A percentile compares a stretch with the other conserved stretches of the same genome.
phyloP scores from a whole-genome alignment of 64 coral and sea anemone genomes.

The Dendrophyllia cribrosa region DNA sequence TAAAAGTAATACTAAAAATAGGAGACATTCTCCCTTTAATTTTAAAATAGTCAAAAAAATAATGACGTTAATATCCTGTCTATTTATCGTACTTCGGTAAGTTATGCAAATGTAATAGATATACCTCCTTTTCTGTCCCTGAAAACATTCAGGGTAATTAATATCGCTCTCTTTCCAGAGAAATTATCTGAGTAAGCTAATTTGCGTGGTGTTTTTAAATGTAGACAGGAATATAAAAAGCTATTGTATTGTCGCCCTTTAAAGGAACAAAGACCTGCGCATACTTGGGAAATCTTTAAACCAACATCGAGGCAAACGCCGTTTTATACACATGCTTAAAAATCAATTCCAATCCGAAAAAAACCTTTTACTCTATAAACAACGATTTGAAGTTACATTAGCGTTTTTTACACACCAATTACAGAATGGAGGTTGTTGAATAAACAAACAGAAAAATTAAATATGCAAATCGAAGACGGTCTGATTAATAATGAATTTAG shows the following conservation, averaged over 20 bases:
- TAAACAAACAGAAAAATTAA: background rate
- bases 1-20: too few relatives aligned
- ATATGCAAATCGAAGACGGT: background rate
- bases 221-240: background rate
- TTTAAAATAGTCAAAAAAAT: too few relatives aligned
- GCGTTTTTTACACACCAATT: background rate
- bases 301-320: background rate
- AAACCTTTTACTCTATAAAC: background rate
- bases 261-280: background rate
- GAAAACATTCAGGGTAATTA: too few relatives aligned
- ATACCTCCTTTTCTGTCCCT: too few relatives aligned
- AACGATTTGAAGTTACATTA: too few relatives aligned
- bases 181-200: background rate
- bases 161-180: too few relatives aligned
- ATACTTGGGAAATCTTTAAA: background rate
- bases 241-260: background rate
- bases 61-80: too few relatives aligned
- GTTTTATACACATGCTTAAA: background rate
- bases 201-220: background rate
- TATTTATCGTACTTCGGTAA: too few relatives aligned
- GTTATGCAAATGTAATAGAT: too few relatives aligned
- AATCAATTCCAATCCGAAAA: background rate
- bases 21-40: too few relatives aligned
- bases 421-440: background rate
- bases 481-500: conserved; percentile 24